These are phyloP conservation scores for Caenorhabditis sp. DNA, from an alignment of 2,888 invertebrate genomes.

Conservation along the genomic window DNA sequence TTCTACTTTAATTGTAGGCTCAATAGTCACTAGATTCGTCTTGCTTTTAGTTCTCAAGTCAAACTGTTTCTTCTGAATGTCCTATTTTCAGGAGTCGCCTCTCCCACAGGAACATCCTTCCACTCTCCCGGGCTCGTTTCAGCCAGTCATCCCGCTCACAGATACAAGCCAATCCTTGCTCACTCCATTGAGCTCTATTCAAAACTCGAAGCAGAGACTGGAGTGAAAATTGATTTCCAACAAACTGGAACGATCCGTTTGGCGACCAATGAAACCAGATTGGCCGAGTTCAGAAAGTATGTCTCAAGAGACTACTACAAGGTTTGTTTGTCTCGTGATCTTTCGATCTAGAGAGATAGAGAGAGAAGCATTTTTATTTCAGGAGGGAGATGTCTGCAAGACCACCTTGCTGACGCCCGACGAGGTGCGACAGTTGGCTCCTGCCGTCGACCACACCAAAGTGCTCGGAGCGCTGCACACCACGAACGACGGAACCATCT, in stretches of 20 bases:
- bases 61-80: not conserved
- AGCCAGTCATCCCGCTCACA: constrained; percentile 80
- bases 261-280: constrained; percentile 79
- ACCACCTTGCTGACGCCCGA: constrained; percentile 74
- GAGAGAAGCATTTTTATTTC: not conserved
- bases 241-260: constrained; percentile 80
- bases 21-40: too few relatives aligned
- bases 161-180: constrained; percentile 80
- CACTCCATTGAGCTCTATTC: constrained; percentile 80
- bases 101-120: constrained; percentile 68
- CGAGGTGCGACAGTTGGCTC: constrained; percentile 79
- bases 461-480: constrained; percentile 80
- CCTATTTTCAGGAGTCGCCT: constrained; percentile 63
- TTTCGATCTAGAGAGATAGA: not conserved
- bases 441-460: constrained; percentile 78
- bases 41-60: too few relatives aligned
- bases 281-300: constrained; percentile 80
- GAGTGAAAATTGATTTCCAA: constrained; percentile 80
- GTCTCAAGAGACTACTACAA: constrained; percentile 80
- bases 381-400: constrained; percentile 70
- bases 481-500: constrained; percentile 81
- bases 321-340: constrained; percentile 14
- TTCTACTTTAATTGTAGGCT: too few relatives aligned
- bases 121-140: constrained; percentile 79
- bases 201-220: constrained; percentile 80